Evolutionary conservation across 2,113 vertebrate species (phyloP), one percentile per base, ranked within the genome.

Genomic region (Spea bombifrons): DNA sequence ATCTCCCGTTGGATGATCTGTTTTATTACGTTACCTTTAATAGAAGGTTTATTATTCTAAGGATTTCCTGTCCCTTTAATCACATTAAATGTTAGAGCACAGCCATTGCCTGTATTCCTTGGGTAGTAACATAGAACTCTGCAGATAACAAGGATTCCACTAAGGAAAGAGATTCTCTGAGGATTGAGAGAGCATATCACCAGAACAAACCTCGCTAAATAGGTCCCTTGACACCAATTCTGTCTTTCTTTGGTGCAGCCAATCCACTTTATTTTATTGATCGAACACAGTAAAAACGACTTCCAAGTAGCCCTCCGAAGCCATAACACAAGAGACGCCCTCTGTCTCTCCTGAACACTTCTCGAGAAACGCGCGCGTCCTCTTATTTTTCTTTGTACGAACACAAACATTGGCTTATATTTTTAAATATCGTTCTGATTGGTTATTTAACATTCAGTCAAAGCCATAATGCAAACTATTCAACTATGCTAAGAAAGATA

Each of bases 201-300:
- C 78, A 80, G 78, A 80, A 66, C 71, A 80, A 80, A 74, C 64
- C 78, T 80, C 12, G 44, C 71, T 80, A 80, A 80, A 80, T 80
- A 66, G 71, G 78, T 80, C 78, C 78, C 78, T 67, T 80, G 78
- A 74, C 71, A 68, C 78, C 78, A 73, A 80, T 81, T 81, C 76
- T 71, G 73, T 63, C 68, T 81, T 81, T 81, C 74, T 75, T 70
- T 81, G 74, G 73, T 75, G 74, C 80, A 76, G 73, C 74, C 74
- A 75, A 81, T 81, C 68, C 74, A 81, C 74, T 81, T 76, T 81
- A 67, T 73, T 66, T 63, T 81, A 81, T 81, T 81, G 73, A 75
- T 75, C 68, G 71, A 71, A 30, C 75, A 48, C 73, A 76, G 64
- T 80, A 67, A 71, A 80, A 80, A 74, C 50, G 53, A 65, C 71